These are phyloP conservation scores for Cheilosia soror DNA, from an alignment of 2,888 invertebrate species.

Conservation along the genomic window DNA sequence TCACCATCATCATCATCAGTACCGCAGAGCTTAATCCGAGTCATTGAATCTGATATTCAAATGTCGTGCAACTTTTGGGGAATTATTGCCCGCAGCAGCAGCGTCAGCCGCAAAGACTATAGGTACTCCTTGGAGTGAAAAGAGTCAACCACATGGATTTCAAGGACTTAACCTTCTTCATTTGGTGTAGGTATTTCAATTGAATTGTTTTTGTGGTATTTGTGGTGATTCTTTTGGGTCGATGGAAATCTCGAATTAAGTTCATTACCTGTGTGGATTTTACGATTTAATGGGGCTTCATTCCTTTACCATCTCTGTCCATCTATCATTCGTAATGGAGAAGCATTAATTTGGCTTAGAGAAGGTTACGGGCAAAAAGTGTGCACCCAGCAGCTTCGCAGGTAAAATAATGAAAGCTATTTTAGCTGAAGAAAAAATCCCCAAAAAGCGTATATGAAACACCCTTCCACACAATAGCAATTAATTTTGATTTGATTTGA, in stretches of 20 bases:
- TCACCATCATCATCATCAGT: constrained; percentile 29
- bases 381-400: too few relatives aligned
- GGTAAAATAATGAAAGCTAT: too few relatives aligned
- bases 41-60: constrained; percentile 71
- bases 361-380: neutral
- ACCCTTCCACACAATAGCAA: too few relatives aligned
- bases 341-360: constrained; percentile 22
- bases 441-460: too few relatives aligned
- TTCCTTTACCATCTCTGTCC: neutral
- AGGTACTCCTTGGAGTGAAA: constrained; percentile 9
- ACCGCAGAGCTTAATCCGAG: constrained; percentile 63
- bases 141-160: constrained; percentile 51
- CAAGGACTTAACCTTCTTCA: constrained; percentile 42
- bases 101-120: neutral
- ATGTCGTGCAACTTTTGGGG: constrained; percentile 55
- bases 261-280: constrained; percentile 30
- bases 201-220: constrained; percentile 41
- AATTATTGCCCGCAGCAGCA: constrained; percentile 37
- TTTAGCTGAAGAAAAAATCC: too few relatives aligned
- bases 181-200: constrained; percentile 56
- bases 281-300: constrained; percentile 34
- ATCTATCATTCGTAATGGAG: constrained; percentile 35
- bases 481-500: too few relatives aligned
- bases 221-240: constrained; percentile 31
- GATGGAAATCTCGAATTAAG: constrained; percentile 45